Conservation (phyloP, 2,113 vertebrate genomes). For the Hyaena hyaena region DNA sequence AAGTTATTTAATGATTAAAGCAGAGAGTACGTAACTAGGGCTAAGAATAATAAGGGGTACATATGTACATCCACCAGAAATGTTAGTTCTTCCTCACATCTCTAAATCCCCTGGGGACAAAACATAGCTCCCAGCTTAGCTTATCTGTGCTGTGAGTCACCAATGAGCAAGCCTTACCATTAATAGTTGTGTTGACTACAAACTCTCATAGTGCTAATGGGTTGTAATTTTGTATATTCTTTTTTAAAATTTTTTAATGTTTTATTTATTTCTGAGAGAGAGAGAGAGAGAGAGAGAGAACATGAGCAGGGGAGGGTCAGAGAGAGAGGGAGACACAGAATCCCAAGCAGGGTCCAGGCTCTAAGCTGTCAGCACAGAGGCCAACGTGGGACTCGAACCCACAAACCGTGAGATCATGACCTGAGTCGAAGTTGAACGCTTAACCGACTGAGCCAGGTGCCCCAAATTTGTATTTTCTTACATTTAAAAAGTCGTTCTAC, state of each 20-base stretch:
- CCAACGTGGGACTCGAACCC: too few relatives aligned
- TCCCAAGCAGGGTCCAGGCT: too few relatives aligned
- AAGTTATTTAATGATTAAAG: neutral
- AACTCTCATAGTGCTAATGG: neutral
- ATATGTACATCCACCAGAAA: neutral
- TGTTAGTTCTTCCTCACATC: neutral
- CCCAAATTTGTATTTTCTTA: neutral
- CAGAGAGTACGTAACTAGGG: neutral
- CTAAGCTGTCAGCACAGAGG: too few relatives aligned
- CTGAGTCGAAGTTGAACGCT: too few relatives aligned
- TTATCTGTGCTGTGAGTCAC: conserved; percentile 41
- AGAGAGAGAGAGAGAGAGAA: too few relatives aligned
- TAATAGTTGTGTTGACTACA: neutral
- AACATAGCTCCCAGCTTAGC: neutral
- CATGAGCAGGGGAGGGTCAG: too few relatives aligned
- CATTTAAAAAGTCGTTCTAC: neutral
- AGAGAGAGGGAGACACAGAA: too few relatives aligned
- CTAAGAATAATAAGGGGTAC: neutral
- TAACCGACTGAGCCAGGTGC: too few relatives aligned
- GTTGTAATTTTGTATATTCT: neutral
- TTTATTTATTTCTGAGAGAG: too few relatives aligned
- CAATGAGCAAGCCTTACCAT: neutral
- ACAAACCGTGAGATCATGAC: too few relatives aligned
- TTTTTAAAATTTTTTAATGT: neutral
- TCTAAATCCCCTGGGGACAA: neutral